Base-by-base conservation (phyloP, 2,888 invertebrate species). In the Rosalia funebris region DNA sequence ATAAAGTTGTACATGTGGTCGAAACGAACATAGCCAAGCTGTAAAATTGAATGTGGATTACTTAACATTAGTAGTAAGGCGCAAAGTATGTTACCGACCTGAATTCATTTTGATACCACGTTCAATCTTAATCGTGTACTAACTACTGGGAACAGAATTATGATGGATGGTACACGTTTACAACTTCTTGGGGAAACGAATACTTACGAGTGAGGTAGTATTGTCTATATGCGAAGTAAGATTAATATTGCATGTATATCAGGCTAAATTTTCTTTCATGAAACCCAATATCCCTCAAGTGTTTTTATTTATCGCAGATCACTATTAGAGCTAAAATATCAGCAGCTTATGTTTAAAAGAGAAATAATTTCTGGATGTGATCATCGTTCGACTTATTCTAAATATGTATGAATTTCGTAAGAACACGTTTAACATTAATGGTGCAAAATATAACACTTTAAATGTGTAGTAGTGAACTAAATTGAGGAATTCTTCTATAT, bases 171-270 rank as follows among this genome's bases (percentile, higher is more conserved):
- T 47, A 31, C 32, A 34, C 19, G 20, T 15, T 44, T 58, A 62
- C 57, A 55, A 58, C 55, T 31, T 44, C 50, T 46, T 58, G 58
- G 62, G 58, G 55, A 55, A 58, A 57, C 52, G 55, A 58, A 58
- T 58, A 62, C 62, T 62, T 62, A 58, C 39, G 39, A 54, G 32
- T 62, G 62, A 62, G 62, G 62, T 62, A 62, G 62, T 55, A 58
- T 31, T 50, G 62, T 62, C 55, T 31, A 36, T 52, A 58, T 42
- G 48, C 37, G 47, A 57, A 54, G 57, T 32, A 54, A 62, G 39
- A 52, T 44, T 17, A 36, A 5, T 19, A 37, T 48, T 48, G 48
- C 48, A 48, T 9, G 36, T 14, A 17, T 36, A 12, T 16, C 14
- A 14, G 14, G n/a, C 10, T 44, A 20, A 44, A 44, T 32, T 4